Evolutionary conservation across 2,113 vertebrate genomes (phyloP).

Genomic region (Panurus biarmicus): DNA sequence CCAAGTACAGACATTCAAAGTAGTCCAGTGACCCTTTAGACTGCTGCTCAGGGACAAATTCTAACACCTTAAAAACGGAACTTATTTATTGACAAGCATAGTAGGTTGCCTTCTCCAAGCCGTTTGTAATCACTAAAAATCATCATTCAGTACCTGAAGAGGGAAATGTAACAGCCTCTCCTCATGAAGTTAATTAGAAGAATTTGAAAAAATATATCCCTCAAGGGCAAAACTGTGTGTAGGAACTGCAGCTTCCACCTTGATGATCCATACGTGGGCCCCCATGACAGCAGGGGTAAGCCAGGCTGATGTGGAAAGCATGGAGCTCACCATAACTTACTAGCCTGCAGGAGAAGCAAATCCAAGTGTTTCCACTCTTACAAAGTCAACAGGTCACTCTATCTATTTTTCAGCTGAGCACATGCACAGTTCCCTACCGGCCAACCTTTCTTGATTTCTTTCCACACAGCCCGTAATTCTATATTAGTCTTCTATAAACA

Average conservation of each 20-base stretch:
- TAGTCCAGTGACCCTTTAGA: background rate
- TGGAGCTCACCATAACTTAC: background rate
- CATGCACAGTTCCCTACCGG: background rate
- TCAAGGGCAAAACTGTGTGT: background rate
- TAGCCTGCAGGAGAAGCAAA: background rate
- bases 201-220: background rate
- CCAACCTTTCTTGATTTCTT: background rate
- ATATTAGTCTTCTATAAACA: background rate
- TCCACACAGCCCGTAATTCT: background rate
- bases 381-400: background rate
- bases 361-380: background rate
- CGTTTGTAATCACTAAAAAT: background rate
- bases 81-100: background rate
- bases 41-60: background rate
- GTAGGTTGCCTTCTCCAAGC: background rate
- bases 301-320: background rate
- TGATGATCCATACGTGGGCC: fast-evolving
- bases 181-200: background rate
- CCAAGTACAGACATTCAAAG: background rate
- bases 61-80: background rate
- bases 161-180: background rate
- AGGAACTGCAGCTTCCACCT: background rate
- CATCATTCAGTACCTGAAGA: background rate
- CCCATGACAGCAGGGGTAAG: background rate
- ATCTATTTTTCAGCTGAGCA: background rate